Evolutionary conservation across 37 sponge, comb jelly and placozoan species (phyloP).

Genomic region (Petrosia ficiformis): DNA sequence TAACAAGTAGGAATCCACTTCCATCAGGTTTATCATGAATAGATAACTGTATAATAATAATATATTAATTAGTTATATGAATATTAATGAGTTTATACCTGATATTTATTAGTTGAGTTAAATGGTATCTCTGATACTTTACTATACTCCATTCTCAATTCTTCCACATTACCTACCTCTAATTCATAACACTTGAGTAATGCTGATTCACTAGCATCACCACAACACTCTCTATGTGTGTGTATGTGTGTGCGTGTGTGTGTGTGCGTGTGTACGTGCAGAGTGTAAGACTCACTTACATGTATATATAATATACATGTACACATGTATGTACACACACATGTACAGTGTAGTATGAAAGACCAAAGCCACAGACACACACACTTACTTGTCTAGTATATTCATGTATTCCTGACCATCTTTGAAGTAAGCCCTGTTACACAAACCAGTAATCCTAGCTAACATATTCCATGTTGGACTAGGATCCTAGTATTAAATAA

Average conservation of each 20-base stretch:
- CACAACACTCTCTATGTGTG: constrained; percentile 56
- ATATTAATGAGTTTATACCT: constrained; percentile 26
- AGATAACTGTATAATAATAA: constrained; percentile 31
- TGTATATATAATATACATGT: background rate
- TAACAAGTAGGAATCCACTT: constrained; percentile 77
- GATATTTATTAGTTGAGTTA: constrained; percentile 96
- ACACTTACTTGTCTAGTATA: background rate
- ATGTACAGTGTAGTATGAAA: background rate
- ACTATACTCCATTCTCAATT: constrained; percentile 48
- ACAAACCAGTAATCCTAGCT: constrained; percentile 75
- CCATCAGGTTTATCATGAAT: constrained; percentile 78
- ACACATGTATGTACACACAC: background rate
- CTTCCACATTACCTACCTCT: constrained; percentile 58
- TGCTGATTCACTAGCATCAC: constrained; percentile 97
- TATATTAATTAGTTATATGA: background rate
- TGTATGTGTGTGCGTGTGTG: background rate
- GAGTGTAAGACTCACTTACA: background rate
- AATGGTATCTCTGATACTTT: constrained; percentile 96
- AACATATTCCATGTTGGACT: constrained; percentile 76
- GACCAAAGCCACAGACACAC: too few species aligned
- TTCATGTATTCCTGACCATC: constrained; percentile 50
- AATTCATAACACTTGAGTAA: constrained; percentile 91
- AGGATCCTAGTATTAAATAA: background rate
- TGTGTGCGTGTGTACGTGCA: too few species aligned
- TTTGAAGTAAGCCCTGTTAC: constrained; percentile 84